A percentile compares a stretch with the other conserved stretches of the same genome.
These are phyloP conservation scores for Stegana nigrithorax DNA, from an alignment of 2,888 invertebrate species.

Conservation along the genomic window DNA sequence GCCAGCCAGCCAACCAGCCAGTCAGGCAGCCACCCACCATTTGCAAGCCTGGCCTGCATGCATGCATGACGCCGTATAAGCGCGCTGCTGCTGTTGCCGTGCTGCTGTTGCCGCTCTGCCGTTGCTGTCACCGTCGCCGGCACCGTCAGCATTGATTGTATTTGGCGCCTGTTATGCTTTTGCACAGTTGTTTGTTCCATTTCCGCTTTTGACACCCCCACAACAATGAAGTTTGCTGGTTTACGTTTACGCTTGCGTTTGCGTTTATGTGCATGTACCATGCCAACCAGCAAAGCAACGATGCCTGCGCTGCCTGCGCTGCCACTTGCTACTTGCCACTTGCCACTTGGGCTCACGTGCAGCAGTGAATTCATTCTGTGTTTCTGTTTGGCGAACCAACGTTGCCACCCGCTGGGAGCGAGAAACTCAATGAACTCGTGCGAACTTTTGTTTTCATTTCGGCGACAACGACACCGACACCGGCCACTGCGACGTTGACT, in stretches of 20 bases:
- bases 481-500: neutral
- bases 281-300: neutral
- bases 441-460: conserved; percentile 57
- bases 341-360: conserved; percentile 15
- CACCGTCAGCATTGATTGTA: no score
- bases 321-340: conserved; percentile 4
- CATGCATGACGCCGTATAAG: no score
- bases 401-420: no score
- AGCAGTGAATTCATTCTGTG: conserved; percentile 9
- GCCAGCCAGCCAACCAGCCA: neutral
- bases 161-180: conserved; percentile 22
- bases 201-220: conserved; percentile 31
- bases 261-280: neutral
- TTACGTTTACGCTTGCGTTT: no score
- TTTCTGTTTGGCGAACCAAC: neutral
- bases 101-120: no score
- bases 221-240: conserved; percentile 1
- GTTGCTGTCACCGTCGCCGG: no score
- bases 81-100: neutral
- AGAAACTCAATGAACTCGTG: conserved; percentile 55
- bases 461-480: conserved; percentile 19
- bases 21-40: no score
- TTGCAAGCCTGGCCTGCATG: neutral
- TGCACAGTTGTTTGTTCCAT: conserved; percentile 37
- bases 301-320: neutral